phyloP scores from a whole-genome alignment of 2,113 vertebrate species.

The Phocoena sinus region DNA sequence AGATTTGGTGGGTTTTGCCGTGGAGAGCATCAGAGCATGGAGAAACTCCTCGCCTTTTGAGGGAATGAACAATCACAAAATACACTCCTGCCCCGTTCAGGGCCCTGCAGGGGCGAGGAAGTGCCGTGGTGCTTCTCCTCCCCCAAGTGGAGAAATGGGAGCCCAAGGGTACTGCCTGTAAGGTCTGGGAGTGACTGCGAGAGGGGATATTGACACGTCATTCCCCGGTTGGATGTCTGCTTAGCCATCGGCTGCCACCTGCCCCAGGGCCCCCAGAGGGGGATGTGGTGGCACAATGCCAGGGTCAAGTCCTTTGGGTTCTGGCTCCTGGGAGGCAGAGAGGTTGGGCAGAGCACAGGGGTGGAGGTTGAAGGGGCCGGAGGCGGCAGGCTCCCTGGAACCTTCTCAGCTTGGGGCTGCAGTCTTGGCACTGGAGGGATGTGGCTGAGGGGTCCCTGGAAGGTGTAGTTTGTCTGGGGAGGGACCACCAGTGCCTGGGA shows the following conservation, averaged over 20 bases:
- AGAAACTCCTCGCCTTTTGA: background rate
- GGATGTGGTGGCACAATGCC: background rate
- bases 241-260: background rate
- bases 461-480: background rate
- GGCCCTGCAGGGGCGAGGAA: background rate
- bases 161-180: background rate
- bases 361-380: background rate
- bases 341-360: background rate
- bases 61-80: background rate
- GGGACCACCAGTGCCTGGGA: background rate
- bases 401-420: background rate
- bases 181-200: background rate
- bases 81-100: background rate
- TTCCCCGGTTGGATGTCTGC: background rate
- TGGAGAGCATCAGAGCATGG: background rate
- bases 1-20: background rate
- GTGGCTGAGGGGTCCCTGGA: background rate
- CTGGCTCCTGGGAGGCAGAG: background rate
- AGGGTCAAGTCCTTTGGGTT: background rate
- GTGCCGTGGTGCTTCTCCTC: background rate
- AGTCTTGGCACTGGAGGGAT: rapidly evolving
- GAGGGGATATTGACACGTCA: background rate
- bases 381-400: background rate
- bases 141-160: background rate
- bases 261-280: background rate